phyloP scores from a whole-genome alignment of 1,140 invertebrate species.

The Pseudomyrmex flavicornis region DNA sequence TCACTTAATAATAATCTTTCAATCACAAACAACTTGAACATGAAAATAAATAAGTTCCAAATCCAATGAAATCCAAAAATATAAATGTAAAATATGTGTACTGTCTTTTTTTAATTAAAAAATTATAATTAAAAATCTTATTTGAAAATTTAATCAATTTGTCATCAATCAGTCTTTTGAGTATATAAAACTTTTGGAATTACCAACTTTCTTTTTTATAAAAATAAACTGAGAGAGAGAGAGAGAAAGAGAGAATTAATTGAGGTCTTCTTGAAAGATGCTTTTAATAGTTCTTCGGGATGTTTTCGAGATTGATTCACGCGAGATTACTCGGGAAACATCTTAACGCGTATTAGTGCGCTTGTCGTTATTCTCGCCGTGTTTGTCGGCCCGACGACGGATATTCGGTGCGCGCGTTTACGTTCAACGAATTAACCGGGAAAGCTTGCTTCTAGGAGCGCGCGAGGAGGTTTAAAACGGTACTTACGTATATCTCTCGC shows the following conservation, averaged over 20 bases:
- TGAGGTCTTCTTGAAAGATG: not conserved
- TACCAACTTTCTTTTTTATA: too few species aligned
- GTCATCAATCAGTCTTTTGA: too few species aligned
- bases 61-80: too few species aligned
- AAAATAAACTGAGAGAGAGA: too few species aligned
- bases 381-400: conserved; percentile 28
- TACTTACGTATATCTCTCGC: conserved; percentile 83
- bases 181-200: too few species aligned
- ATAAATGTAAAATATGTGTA: not conserved
- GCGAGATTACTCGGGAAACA: not conserved
- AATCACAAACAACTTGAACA: not conserved
- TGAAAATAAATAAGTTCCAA: too few species aligned
- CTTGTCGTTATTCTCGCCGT: conserved; percentile 11
- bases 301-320: not conserved
- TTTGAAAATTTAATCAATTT: too few species aligned
- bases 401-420: conserved; percentile 69
- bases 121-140: too few species aligned
- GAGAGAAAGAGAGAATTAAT: not conserved
- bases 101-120: not conserved
- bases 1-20: not conserved
- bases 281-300: not conserved
- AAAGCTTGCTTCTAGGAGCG: conserved; percentile 68
- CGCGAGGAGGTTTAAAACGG: conserved; percentile 80
- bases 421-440: conserved; percentile 74
- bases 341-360: not conserved